Percentiles rank a stretch among this genome's conserved stretches.
Conservation (phyloP, 2,797 vertebrate species). For the Mycteria americana region DNA sequence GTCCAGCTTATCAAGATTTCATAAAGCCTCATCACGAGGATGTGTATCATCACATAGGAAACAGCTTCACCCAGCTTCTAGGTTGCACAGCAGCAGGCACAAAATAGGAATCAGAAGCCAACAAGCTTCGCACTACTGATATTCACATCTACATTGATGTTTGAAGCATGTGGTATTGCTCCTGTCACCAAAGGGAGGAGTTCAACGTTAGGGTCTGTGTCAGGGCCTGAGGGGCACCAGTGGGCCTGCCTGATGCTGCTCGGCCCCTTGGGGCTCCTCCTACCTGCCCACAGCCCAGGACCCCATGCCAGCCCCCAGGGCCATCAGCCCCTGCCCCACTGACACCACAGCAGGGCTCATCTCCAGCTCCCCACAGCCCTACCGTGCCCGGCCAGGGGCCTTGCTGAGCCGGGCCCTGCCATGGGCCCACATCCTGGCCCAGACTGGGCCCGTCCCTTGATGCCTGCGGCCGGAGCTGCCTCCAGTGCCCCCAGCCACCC, state of each 20-base stretch:
- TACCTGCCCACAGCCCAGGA: neutral
- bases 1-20: neutral
- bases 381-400: no score
- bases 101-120: neutral
- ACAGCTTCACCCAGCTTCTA: neutral
- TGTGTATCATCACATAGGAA: neutral
- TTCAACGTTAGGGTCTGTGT: neutral
- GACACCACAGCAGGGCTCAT: no score
- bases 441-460: no score
- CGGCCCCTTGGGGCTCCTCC: accelerated
- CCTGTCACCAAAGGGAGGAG: no score
- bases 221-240: neutral
- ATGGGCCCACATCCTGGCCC: neutral
- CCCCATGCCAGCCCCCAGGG: neutral
- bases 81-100: neutral
- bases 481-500: neutral
- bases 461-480: neutral
- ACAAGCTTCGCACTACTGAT: neutral
- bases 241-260: neutral
- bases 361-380: no score
- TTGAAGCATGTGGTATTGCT: neutral
- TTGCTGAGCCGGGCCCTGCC: neutral
- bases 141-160: neutral
- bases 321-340: neutral
- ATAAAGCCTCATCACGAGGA: neutral